Evolutionary conservation across 2,797 vertebrate species (phyloP).

Genomic region (Tiaroga cobitis): DNA sequence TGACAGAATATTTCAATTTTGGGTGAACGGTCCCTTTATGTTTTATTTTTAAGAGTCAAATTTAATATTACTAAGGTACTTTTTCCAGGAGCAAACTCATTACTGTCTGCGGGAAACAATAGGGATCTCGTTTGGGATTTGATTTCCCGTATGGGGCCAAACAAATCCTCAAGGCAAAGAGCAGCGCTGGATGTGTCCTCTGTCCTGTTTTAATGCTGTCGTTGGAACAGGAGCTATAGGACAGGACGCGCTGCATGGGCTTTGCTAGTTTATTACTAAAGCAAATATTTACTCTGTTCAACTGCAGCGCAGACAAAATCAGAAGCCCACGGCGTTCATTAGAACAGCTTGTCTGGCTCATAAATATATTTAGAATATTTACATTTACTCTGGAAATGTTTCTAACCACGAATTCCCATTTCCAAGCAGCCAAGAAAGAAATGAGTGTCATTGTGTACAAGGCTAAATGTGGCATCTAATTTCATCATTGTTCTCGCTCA

Average conservation of each 20-base stretch:
- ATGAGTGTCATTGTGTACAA: not conserved
- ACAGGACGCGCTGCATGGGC: not conserved
- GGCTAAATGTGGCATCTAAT: not conserved
- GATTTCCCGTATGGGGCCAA: not conserved
- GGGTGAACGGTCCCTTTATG: not conserved
- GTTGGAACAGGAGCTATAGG: not conserved
- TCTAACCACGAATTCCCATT: not conserved
- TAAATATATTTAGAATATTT: slow-evolving; percentile 29
- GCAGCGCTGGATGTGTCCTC: not conserved
- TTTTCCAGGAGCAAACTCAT: not conserved
- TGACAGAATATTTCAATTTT: not conserved
- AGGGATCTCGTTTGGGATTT: not conserved
- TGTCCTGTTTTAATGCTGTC: not conserved
- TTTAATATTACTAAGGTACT: not conserved
- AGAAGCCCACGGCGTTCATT: slow-evolving; percentile 22
- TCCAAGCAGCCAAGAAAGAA: not conserved
- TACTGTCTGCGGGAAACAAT: not conserved
- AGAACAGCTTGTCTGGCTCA: slow-evolving; percentile 28
- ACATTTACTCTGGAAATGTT: slow-evolving; percentile 6
- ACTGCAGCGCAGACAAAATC: not conserved
- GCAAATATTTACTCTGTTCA: slow-evolving; percentile 22
- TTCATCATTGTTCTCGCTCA: not conserved
- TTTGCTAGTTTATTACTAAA: slow-evolving; percentile 5
- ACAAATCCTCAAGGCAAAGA: not conserved
- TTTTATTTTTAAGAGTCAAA: not conserved